phyloP scores from a whole-genome alignment of 2,797 vertebrate genomes.

The Thaleichthys pacificus region DNA sequence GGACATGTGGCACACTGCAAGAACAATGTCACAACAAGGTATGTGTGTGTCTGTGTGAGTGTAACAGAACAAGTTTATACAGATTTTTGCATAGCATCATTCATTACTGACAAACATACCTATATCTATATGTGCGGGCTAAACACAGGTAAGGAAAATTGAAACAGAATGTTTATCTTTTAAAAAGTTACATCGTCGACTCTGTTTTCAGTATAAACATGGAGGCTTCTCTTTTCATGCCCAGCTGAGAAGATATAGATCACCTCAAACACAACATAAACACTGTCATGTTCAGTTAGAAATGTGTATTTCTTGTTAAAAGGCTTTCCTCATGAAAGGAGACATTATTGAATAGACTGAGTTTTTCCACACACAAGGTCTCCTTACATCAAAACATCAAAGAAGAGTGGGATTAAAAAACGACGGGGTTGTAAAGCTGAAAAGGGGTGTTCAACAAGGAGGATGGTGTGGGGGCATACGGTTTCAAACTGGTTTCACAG shows the following conservation, averaged over 20 bases:
- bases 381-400: not conserved
- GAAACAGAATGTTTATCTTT: not conserved
- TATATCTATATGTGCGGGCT: not conserved
- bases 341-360: not conserved
- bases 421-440: not conserved
- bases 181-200: not conserved
- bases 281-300: not conserved
- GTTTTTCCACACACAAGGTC: not conserved
- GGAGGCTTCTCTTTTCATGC: not conserved
- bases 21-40: not conserved
- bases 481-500: constrained; percentile 53
- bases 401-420: not conserved
- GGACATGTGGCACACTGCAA: constrained; percentile 14
- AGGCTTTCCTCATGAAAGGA: not conserved
- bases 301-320: not conserved
- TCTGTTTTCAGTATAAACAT: not conserved
- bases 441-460: not conserved
- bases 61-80: not conserved
- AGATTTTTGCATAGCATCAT: not conserved
- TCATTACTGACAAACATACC: not conserved
- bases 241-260: not conserved
- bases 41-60: not conserved
- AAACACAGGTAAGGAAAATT: not conserved
- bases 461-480: not conserved
- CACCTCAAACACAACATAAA: no score